These are phyloP conservation scores for Mionectes olivaceus DNA, from an alignment of 2,797 vertebrate species.

Conservation along the genomic window DNA sequence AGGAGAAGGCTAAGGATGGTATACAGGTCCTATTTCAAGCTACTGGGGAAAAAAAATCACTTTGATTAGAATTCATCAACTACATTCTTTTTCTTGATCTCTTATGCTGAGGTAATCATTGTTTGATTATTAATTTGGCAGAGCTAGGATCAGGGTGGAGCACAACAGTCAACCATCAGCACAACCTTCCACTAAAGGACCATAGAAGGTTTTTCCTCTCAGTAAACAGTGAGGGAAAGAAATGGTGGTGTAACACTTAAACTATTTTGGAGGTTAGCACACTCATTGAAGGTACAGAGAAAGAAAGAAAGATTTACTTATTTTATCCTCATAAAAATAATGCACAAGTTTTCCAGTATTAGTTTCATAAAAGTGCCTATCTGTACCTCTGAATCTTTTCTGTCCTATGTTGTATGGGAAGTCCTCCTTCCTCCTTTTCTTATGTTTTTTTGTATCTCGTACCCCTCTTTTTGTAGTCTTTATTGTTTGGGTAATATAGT, in stretches of 20 bases:
- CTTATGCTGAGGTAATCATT: neutral
- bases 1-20: neutral
- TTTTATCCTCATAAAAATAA: neutral
- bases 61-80: neutral
- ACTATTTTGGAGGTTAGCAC: neutral
- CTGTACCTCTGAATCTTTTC: neutral
- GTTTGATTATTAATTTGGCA: neutral
- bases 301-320: neutral
- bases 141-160: neutral
- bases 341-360: neutral
- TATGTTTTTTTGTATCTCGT: neutral
- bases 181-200: neutral
- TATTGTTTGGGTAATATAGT: neutral
- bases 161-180: neutral
- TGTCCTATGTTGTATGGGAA: neutral
- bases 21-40: neutral
- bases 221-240: neutral
- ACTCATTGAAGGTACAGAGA: neutral
- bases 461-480: neutral
- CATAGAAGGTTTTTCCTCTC: neutral
- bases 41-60: fast-evolving
- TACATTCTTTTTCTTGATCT: neutral
- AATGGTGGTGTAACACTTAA: neutral
- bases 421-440: neutral
- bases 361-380: neutral